Conservation (phyloP, 2,113 vertebrate genomes). For the Corvus hawaiiensis region DNA sequence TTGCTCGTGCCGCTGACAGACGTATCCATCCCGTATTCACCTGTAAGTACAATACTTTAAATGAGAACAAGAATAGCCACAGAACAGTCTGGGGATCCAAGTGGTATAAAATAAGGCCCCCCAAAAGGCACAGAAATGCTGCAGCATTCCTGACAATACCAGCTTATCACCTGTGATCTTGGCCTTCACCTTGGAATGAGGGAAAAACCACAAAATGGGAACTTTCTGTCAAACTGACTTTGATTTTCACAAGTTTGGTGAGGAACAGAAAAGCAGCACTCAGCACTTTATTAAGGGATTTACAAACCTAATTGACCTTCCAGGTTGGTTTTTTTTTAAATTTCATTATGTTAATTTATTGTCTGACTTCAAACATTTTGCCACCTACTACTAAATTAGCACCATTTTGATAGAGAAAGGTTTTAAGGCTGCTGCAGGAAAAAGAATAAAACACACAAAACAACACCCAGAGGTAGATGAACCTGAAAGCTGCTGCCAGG, state of each 20-base stretch:
- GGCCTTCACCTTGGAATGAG: background rate
- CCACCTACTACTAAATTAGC: background rate
- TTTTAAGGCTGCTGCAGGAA: background rate
- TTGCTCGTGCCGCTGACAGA: accelerated
- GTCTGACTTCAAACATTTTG: background rate
- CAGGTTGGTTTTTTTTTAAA: too few relatives aligned
- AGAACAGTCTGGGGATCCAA: background rate
- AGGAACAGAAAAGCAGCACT: background rate
- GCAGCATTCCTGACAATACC: background rate
- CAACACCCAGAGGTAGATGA: background rate
- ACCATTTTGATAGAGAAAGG: background rate
- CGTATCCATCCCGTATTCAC: accelerated
- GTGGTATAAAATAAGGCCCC: background rate
- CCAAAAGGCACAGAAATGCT: background rate
- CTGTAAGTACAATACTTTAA: accelerated
- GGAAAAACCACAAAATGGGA: background rate
- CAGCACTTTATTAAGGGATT: background rate
- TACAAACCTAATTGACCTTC: background rate
- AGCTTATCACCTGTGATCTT: background rate
- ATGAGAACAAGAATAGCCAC: background rate
- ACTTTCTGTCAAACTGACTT: background rate
- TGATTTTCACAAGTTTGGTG: background rate
- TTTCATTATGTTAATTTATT: background rate
- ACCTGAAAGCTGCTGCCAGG: background rate
- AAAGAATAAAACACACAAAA: background rate